Evolutionary conservation across 2,888 invertebrate species (phyloP).

Genomic region (Candidula unifasciata): DNA sequence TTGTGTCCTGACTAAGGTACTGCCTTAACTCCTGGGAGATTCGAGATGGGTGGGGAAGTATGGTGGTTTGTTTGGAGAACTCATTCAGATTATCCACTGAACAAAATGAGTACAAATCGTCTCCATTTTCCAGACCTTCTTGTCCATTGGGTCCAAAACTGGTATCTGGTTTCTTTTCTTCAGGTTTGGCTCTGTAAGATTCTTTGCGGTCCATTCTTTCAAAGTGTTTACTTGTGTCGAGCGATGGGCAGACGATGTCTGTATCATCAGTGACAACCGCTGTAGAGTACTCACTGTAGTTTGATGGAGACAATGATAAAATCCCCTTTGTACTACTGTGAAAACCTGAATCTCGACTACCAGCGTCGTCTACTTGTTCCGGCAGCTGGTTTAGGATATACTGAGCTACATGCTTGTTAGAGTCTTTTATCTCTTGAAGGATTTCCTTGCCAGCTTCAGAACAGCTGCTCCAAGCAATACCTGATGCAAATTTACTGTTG

Average conservation of each 20-base stretch:
- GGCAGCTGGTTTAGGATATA: conserved; percentile 36
- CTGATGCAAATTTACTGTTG: too few species aligned
- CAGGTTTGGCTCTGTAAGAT: background rate
- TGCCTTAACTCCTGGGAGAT: background rate
- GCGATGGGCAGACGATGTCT: background rate
- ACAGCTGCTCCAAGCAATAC: too few species aligned
- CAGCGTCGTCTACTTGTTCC: background rate
- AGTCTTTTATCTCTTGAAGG: background rate
- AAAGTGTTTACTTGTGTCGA: background rate
- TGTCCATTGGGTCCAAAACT: background rate
- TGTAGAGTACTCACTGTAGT: background rate
- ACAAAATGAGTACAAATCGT: background rate
- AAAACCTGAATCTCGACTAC: background rate
- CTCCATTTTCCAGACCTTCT: background rate
- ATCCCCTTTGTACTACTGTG: background rate
- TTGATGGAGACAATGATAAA: background rate
- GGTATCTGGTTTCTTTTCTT: background rate
- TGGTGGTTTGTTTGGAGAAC: background rate
- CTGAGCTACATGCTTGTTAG: background rate
- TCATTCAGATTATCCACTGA: conserved; percentile 12
- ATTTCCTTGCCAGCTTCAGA: background rate
- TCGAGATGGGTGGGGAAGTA: background rate
- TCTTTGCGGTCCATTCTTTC: background rate
- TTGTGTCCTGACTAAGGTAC: background rate
- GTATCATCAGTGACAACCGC: background rate